Percentiles rank a stretch among this genome's conserved stretches.
These are phyloP conservation scores for Styela plicata DNA, from an alignment of 23 tunicate species.

Conservation along the genomic window DNA sequence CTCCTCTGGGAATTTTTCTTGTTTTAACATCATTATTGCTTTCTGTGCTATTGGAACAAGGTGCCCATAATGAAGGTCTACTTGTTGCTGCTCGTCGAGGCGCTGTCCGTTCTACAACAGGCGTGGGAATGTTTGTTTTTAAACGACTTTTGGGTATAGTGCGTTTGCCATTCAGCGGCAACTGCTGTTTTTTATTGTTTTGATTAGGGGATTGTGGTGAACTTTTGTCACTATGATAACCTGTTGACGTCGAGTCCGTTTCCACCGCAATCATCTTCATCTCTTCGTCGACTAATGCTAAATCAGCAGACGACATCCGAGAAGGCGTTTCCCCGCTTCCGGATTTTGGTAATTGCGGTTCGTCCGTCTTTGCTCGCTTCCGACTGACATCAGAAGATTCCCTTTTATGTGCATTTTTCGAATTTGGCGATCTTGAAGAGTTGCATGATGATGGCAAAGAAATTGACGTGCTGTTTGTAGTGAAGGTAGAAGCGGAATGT, in stretches of 20 bases:
- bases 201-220: slow-evolving; percentile 36
- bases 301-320: background rate
- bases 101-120: background rate
- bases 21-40: background rate
- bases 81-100: background rate
- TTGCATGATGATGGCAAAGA: background rate
- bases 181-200: background rate
- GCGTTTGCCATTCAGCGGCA: background rate
- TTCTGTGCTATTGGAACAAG: background rate
- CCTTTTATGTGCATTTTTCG: slow-evolving; percentile 5
- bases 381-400: slow-evolving; percentile 25
- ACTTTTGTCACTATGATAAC: slow-evolving; percentile 52
- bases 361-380: slow-evolving; percentile 56
- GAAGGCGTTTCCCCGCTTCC: background rate
- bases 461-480: background rate
- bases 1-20: background rate
- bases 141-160: background rate
- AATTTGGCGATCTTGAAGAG: background rate
- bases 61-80: slow-evolving; percentile 1
- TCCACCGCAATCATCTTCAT: slow-evolving; percentile 40
- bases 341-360: background rate
- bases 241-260: slow-evolving; percentile 58
- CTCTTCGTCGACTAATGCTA: slow-evolving; percentile 53
- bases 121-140: background rate
- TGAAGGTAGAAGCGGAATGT: background rate